These are phyloP conservation scores for Pseudorasbora parva DNA, from an alignment of 2,113 vertebrate species.

Conservation along the genomic window DNA sequence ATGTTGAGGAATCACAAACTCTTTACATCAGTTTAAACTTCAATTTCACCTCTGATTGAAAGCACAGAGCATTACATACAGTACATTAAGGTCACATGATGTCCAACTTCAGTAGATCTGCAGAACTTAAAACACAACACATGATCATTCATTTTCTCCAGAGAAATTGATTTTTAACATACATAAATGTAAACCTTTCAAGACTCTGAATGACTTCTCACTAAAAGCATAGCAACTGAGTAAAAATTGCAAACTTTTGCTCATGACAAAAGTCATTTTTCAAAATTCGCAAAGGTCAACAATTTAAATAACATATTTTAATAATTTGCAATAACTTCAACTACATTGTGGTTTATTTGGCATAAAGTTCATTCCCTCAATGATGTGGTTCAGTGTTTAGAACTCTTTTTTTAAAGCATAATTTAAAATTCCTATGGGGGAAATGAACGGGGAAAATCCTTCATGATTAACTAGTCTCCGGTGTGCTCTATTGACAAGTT, in stretches of 20 bases:
- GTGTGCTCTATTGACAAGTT: neutral
- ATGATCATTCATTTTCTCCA: neutral
- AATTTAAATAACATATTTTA: neutral
- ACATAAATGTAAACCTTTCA: neutral
- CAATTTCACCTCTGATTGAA: no score
- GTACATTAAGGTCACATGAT: no score
- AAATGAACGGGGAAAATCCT: neutral
- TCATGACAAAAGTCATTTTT: no score
- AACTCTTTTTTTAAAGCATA: neutral
- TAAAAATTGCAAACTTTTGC: no score
- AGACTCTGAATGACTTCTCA: neutral
- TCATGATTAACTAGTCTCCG: neutral
- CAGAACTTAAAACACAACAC: no score
- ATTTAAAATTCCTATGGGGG: neutral
- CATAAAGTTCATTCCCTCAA: neutral
- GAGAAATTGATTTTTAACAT: neutral
- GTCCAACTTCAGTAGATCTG: no score
- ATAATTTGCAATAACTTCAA: neutral
- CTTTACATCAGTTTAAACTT: neutral
- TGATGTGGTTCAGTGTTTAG: neutral
- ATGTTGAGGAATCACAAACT: neutral
- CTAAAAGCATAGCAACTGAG: no score
- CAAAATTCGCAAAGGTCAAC: no score
- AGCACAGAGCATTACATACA: no score
- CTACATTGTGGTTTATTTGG: neutral